Evolutionary conservation across 2,888 invertebrate species (phyloP), one percentile per base, ranked within the genome.

Genomic region (Serrognathus titanus): DNA sequence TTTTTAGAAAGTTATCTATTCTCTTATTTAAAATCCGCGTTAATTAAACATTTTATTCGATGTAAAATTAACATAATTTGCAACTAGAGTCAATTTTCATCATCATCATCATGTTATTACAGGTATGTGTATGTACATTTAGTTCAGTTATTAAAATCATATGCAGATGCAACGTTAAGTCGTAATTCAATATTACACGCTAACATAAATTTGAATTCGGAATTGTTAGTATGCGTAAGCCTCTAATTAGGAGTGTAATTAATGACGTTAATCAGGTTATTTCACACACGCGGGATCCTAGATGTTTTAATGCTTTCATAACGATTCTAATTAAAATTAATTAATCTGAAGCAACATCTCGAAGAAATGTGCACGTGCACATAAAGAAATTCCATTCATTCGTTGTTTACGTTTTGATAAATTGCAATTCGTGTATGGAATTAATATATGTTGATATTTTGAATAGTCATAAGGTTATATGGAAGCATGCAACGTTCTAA

Each of bases 221-320:
- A 57, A 60, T 62, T 58, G 51, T 52, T 56, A 53, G 53, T 57
- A 50, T 56, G 60, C 57, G 51, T 56, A 53, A 53, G 60, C 56
- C 57, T 55, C 60, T 63, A 63, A 63, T 63, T 63, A 63, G 60
- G 59, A 59, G 55, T 55, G 54, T 63, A 62, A 63, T 62, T 62
- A 63, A 63, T 58, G 58, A 53, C 58, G 60, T 63, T 63, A 63
- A 63, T 62, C 56, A 58, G 56, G 58, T 50, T 56, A 53, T 58
- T 49, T 41, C 49, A 31, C 53, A 31, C 41, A 38, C 9, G 43
- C 43, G 16, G 16, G 48, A 48, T 41, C 36, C 41, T 41, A 54
- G 43, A 54, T 48, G 43, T 54, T 43, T 48, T 43, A 43, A 48
- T 53, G 53, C 39, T 53, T 53, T 45, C 35, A 40, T 11, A 37